Percentiles rank a stretch among this genome's conserved stretches.
phyloP scores from a whole-genome alignment of 2,797 vertebrate genomes.

The Hoplostethus atlanticus region DNA sequence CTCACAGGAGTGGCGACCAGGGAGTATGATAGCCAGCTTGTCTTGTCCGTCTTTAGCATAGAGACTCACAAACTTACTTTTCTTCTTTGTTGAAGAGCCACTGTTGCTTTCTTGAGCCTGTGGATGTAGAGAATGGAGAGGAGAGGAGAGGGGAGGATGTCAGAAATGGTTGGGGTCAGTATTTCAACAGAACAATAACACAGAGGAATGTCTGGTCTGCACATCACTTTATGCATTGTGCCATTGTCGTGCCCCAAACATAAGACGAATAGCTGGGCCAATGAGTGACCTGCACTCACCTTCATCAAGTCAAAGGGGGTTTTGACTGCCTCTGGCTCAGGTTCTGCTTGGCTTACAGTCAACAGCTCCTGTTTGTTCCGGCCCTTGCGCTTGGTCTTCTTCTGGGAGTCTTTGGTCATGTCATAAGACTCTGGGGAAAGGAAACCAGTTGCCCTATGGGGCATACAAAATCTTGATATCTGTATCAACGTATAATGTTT shows the following conservation, averaged over 20 bases:
- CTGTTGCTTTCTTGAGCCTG: conserved; percentile 88
- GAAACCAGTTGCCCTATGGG: background rate
- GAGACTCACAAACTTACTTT: conserved; percentile 92
- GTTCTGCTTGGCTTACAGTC: conserved; percentile 72
- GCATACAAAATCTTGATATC: background rate
- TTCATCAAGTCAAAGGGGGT: conserved; percentile 95
- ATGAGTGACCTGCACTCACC: conserved; percentile 74
- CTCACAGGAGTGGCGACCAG: conserved; percentile 92
- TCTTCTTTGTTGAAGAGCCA: conserved; percentile 88
- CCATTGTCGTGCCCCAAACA: background rate
- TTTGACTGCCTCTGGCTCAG: conserved; percentile 87
- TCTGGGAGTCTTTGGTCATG: conserved; percentile 85
- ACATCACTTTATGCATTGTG: background rate
- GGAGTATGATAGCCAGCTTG: conserved; percentile 89
- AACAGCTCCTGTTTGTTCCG: conserved; percentile 91
- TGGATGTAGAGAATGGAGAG: background rate
- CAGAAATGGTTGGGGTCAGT: background rate
- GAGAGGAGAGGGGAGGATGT: background rate
- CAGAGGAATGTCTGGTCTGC: background rate
- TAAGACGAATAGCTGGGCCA: background rate
- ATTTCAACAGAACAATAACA: background rate
- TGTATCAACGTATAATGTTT: background rate
- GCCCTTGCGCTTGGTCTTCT: conserved; percentile 93
- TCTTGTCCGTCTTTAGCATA: conserved; percentile 96
- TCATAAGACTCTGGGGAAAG: conserved; percentile 79